Evolutionary conservation across 2,888 invertebrate species (phyloP), one percentile per base, ranked within the genome.

Genomic region (Sminthurides aquaticus): DNA sequence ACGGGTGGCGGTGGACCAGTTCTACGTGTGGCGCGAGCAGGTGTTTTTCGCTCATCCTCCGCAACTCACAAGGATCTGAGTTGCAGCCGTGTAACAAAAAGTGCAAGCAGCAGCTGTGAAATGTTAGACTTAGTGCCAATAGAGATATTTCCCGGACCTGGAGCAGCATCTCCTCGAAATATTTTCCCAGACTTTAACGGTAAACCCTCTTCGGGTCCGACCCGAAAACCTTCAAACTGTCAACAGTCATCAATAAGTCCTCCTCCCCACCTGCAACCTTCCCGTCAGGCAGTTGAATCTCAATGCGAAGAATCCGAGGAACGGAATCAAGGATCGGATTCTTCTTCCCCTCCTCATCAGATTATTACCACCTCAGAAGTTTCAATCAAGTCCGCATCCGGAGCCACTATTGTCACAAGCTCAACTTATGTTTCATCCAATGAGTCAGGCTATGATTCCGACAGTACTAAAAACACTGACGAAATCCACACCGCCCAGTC

Each of bases 391-490:
- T 64, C 52, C 52, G 69, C 29, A 60, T 64, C 48, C 26, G 62
- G 52, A 60, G 49, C 28, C 67, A 43, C 55, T 67, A 8, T 66
- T 59, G 11, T 58, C 66, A n/a, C 65, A 57, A 72, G 74, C 62
- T 78, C 77, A 76, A 87, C 87, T 79, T 88, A 88, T 78, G 85
- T 89, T 59, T 88, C 89, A 79, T 89, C 89, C 56, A 89, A 89
- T 78, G 89, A 90, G 79, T 89, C 89, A 58, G 89, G 89, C 52
- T 90, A 90, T 77, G 89, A 89, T 76, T 89, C 89, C 78, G 89
- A 89, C 77, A 86, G 88, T 60, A 83, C 77, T 0, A 75, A 78
- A 57, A 76, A 75, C 59, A 69, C 72, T 5, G 75, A 75, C n/a
- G 74, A 72, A 20, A 59, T 58, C 22, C 29, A 49, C 5, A 62